These are phyloP conservation scores for Macrobrachium rosenbergii DNA, from an alignment of 1,140 invertebrate genomes.

Conservation along the genomic window DNA sequence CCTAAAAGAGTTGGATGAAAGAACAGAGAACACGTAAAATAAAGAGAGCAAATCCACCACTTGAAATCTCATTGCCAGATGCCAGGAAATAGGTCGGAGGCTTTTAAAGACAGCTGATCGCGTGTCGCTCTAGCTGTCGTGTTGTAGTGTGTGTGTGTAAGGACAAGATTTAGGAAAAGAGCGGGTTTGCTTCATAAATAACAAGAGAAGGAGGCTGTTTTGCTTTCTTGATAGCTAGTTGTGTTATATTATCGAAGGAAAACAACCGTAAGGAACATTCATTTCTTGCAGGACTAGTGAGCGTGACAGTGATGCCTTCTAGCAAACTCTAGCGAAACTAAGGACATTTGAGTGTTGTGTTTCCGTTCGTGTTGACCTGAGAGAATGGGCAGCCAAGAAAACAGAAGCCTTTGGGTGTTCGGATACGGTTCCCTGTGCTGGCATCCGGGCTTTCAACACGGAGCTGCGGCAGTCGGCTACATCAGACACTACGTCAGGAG, in stretches of 20 bases:
- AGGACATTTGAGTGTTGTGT: not conserved
- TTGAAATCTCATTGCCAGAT: conserved; percentile 16
- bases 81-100: conserved; percentile 50
- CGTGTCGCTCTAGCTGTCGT: conserved; percentile 1
- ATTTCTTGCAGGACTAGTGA: too few species aligned
- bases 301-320: not conserved
- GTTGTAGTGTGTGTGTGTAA: conserved; percentile 8
- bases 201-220: not conserved
- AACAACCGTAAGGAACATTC: too few species aligned
- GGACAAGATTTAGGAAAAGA: not conserved
- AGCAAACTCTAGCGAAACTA: not conserved
- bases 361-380: not conserved
- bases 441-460: conserved; percentile 86
- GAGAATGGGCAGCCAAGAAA: conserved; percentile 44
- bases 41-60: conserved; percentile 8
- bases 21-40: not conserved
- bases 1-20: too few species aligned
- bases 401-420: conserved; percentile 80
- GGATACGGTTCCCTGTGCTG: conserved; percentile 90
- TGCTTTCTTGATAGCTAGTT: too few species aligned
- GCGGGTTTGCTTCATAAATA: not conserved
- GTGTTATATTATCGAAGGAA: too few species aligned
- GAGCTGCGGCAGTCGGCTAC: conserved; percentile 79
- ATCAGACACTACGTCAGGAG: conserved; percentile 81
- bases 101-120: conserved; percentile 42